A percentile compares a stretch with the other conserved stretches of the same genome.
phyloP scores from a whole-genome alignment of 2,888 invertebrate genomes.

The Trichacis sp. region DNA sequence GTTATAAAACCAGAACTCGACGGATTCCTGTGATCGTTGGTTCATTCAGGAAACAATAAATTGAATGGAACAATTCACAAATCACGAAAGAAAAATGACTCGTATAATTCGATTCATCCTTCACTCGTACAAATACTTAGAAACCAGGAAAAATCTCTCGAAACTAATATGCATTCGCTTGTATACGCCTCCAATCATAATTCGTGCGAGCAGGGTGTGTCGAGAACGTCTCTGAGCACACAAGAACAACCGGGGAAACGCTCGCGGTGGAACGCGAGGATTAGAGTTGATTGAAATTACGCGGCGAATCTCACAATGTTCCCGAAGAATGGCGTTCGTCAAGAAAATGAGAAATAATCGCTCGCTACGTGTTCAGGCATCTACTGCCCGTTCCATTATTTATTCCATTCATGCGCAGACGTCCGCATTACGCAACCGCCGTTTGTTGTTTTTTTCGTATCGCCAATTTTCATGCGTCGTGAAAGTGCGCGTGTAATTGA shows the following conservation, averaged over 20 bases:
- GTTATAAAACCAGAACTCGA: too few relatives aligned
- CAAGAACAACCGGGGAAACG: background rate
- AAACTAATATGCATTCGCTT: too few relatives aligned
- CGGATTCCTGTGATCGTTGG: too few relatives aligned
- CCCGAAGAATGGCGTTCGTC: constrained; percentile 12
- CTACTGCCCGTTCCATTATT: background rate
- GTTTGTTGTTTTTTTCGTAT: background rate
- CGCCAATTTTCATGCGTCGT: constrained; percentile 1
- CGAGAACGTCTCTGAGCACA: constrained; percentile 20
- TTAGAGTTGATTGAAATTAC: constrained; percentile 20
- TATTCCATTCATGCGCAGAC: constrained; percentile 6
- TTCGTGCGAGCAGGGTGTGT: constrained; percentile 24
- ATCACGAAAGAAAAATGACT: too few relatives aligned
- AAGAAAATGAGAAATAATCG: constrained; percentile 6
- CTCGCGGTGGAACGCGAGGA: constrained; percentile 13
- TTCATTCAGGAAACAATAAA: too few relatives aligned
- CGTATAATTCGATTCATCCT: too few relatives aligned
- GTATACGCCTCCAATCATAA: too few relatives aligned
- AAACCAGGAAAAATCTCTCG: too few relatives aligned
- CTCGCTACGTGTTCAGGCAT: background rate
- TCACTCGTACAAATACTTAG: too few relatives aligned
- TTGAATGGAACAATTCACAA: too few relatives aligned
- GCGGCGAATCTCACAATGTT: constrained; percentile 19
- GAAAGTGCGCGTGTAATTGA: background rate
- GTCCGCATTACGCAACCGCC: constrained; percentile 1